Evolutionary conservation across 1,140 invertebrate genomes (phyloP), one percentile per base, ranked within the genome.

Genomic region (Dinothrombium tinctorium): DNA sequence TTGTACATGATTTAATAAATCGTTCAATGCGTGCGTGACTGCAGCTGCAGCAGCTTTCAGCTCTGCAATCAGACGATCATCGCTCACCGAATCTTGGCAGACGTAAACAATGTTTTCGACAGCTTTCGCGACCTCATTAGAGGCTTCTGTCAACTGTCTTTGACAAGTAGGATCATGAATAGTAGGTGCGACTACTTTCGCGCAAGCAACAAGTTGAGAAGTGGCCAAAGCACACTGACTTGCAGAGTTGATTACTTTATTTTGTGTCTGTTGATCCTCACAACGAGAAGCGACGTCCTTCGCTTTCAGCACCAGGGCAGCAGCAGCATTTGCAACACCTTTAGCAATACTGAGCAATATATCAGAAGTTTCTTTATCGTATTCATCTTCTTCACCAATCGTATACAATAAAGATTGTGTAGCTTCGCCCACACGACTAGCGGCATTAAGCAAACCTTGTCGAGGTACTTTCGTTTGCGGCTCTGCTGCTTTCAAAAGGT

Each of bases 171-270:
- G 75, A 51, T 78, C 87, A 37, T 80, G 72, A 4, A 96, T 71
- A 3, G 69, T 73, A 15, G 70, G 68, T 2, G 69, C 67, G 15
- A 72, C 67, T 40, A 71, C 76, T 65, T 95, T 95, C 9, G 92
- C 82, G 56, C 87, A 95, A 0, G 92, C 87, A 0, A 98, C 89
- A 1, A 98, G 63, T 56, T 98, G 92, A 23, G 86, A 94, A 0
- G 92, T 98, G 1, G 87, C 83, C 21, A 98, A 62, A 1, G 92
- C 92, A 59, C 87, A 92, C 58, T 95, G 76, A 0, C 87, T 94
- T 0, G 92, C 92, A 0, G 83, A 78, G 8, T 74, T 75, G 48
- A 96, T 95, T 2, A 96, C 83, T 48, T 71, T 68, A 59, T 94
- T 90, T 51, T 68, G 63, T 23, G 61, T 52, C 4, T 54, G 59